A percentile compares a stretch with the other conserved stretches of the same genome.
Evolutionary conservation across 2,888 invertebrate genomes (phyloP).

Genomic region (Pristionchus exspectatus): DNA sequence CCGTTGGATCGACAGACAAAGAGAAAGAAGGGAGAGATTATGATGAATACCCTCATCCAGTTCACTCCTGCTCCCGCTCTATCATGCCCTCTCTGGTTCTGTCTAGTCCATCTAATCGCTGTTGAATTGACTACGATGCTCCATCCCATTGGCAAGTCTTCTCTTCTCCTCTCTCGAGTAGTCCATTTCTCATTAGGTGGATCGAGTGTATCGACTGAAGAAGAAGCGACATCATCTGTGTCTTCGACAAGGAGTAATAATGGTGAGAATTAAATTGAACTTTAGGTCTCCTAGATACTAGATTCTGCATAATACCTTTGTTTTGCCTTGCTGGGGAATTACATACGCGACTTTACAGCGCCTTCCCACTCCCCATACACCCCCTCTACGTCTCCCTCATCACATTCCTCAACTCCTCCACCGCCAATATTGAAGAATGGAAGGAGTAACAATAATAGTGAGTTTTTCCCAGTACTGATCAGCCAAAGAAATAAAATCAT

Average conservation of each 20-base stretch:
- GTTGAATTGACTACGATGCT: slow-evolving; percentile 56
- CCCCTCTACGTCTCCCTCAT: slow-evolving; percentile 29
- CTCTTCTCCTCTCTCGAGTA: not conserved
- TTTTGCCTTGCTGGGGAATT: too few species aligned
- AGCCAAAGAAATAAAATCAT: not conserved
- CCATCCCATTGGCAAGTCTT: slow-evolving; percentile 26
- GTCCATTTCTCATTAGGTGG: slow-evolving; percentile 21
- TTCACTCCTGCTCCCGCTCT: slow-evolving; percentile 55
- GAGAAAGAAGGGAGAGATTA: not conserved
- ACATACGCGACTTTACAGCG: not conserved
- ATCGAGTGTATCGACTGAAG: slow-evolving; percentile 35
- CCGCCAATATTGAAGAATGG: slow-evolving; percentile 43
- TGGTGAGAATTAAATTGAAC: not conserved
- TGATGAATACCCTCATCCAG: slow-evolving; percentile 50
- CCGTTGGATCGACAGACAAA: not conserved
- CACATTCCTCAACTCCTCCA: slow-evolving; percentile 18
- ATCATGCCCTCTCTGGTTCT: slow-evolving; percentile 59
- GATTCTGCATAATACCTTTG: too few species aligned
- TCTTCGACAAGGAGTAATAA: slow-evolving; percentile 26
- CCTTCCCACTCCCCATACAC: not conserved
- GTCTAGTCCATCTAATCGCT: slow-evolving; percentile 60
- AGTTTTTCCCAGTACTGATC: not conserved
- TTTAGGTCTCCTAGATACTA: too few species aligned
- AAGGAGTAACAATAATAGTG: not conserved
- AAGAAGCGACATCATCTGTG: not conserved